Conservation (phyloP, 2,113 vertebrate genomes). For the Microtus oregoni region DNA sequence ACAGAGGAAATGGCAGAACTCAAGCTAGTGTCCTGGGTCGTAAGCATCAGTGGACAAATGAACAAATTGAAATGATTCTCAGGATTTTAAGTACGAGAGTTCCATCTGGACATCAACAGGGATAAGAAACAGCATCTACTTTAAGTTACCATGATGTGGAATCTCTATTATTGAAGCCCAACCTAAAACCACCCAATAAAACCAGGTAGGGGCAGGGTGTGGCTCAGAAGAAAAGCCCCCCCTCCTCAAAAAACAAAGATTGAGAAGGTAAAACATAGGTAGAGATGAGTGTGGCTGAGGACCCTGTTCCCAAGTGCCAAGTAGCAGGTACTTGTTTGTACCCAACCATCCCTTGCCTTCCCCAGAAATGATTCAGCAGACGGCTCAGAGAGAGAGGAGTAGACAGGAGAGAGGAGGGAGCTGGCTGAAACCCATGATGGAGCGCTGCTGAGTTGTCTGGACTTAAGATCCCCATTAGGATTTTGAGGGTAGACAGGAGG, state of each 20-base stretch:
- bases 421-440: background rate
- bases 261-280: background rate
- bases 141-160: background rate
- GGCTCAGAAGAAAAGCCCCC: background rate
- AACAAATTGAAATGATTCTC: background rate
- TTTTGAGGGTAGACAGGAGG: background rate
- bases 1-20: background rate
- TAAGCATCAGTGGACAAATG: background rate
- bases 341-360: background rate
- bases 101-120: background rate
- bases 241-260: background rate
- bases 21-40: background rate
- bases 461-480: background rate
- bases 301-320: background rate
- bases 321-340: background rate
- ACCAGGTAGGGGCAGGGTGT: background rate
- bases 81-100: background rate
- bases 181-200: background rate
- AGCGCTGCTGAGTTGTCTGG: background rate
- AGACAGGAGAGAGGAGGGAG: background rate
- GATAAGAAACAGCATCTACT: background rate
- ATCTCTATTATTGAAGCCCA: conserved; percentile 29
- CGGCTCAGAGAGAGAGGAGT: background rate
- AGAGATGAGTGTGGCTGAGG: background rate
- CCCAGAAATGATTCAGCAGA: background rate